phyloP scores from a whole-genome alignment of 2,797 vertebrate genomes.

The Myripristis murdjan region DNA sequence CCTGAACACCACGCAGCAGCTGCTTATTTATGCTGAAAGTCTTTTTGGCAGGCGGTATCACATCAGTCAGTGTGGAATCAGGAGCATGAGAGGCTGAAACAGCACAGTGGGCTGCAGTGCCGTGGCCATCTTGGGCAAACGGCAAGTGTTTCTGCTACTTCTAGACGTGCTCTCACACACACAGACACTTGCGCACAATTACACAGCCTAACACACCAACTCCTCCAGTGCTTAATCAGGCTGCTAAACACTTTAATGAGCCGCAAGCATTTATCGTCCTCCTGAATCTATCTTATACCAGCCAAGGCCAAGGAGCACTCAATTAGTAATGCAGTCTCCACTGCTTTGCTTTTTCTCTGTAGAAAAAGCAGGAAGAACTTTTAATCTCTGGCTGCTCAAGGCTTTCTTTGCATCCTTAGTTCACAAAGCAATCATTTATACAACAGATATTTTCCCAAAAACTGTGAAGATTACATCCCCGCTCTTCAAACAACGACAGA shows the following conservation, averaged over 20 bases:
- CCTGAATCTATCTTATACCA: conserved; percentile 49
- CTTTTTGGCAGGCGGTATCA: conserved; percentile 50
- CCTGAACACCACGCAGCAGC: conserved; percentile 40
- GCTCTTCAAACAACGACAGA: conserved; percentile 28
- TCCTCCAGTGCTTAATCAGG: conserved; percentile 59
- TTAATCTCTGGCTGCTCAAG: conserved; percentile 43
- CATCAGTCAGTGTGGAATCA: conserved; percentile 52
- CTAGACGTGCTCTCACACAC: not conserved
- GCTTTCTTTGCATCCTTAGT: conserved; percentile 27
- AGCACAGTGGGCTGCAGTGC: conserved; percentile 14
- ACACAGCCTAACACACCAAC: conserved; percentile 13
- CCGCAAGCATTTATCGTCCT: conserved; percentile 57
- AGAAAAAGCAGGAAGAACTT: conserved; percentile 36
- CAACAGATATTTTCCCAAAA: conserved; percentile 51
- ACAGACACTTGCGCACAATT: conserved; percentile 12
- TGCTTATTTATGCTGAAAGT: conserved; percentile 52
- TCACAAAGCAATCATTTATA: conserved; percentile 44
- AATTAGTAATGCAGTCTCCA: conserved; percentile 51
- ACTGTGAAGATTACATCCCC: conserved; percentile 49
- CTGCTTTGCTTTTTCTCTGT: conserved; percentile 44
- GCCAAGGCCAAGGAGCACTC: conserved; percentile 65
- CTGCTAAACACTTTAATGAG: conserved; percentile 72
- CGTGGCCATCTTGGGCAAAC: conserved; percentile 27
- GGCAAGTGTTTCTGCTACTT: conserved; percentile 19
- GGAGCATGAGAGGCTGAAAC: conserved; percentile 28